Conservation (phyloP, 1,140 invertebrate genomes). For the Zaprionus vittiger region DNA sequence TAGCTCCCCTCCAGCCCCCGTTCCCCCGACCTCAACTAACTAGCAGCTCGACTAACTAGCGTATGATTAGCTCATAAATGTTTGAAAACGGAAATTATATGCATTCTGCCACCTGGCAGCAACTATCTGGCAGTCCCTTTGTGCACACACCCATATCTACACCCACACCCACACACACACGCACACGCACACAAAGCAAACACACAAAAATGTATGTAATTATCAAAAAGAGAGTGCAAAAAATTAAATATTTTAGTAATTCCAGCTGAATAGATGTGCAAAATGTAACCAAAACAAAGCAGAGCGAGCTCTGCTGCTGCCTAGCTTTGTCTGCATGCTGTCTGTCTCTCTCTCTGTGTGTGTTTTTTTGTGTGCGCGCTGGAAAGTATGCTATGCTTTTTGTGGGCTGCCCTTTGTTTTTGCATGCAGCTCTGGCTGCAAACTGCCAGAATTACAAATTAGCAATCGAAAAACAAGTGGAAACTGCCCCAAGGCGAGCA, state of each 20-base stretch:
- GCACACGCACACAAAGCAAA: neutral
- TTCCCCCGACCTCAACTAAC: neutral
- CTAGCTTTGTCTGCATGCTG: neutral
- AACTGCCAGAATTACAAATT: constrained; percentile 31
- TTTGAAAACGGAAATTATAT: constrained; percentile 9
- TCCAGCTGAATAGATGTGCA: constrained; percentile 43
- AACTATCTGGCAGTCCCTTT: constrained; percentile 13
- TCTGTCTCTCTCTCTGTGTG: neutral
- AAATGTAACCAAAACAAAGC: constrained; percentile 45
- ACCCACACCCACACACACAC: neutral
- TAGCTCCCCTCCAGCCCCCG: neutral
- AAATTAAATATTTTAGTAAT: constrained; percentile 36
- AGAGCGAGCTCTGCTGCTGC: constrained; percentile 23
- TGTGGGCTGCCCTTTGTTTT: constrained; percentile 37
- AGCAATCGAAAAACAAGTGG: constrained; percentile 9
- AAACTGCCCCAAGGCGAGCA: neutral
- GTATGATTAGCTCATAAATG: constrained; percentile 10
- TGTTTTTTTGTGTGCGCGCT: constrained; percentile 23
- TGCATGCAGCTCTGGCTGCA: constrained; percentile 6
- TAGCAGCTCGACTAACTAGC: constrained; percentile 10
- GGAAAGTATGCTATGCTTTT: constrained; percentile 32
- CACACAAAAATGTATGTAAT: constrained; percentile 38
- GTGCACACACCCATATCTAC: constrained; percentile 9
- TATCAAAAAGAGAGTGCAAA: constrained; percentile 20
- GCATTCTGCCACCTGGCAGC: constrained; percentile 5